Percentiles rank a stretch among this genome's conserved stretches.
These are phyloP conservation scores for Tenthredo amoena DNA, from an alignment of 2,888 invertebrate species.

Conservation along the genomic window DNA sequence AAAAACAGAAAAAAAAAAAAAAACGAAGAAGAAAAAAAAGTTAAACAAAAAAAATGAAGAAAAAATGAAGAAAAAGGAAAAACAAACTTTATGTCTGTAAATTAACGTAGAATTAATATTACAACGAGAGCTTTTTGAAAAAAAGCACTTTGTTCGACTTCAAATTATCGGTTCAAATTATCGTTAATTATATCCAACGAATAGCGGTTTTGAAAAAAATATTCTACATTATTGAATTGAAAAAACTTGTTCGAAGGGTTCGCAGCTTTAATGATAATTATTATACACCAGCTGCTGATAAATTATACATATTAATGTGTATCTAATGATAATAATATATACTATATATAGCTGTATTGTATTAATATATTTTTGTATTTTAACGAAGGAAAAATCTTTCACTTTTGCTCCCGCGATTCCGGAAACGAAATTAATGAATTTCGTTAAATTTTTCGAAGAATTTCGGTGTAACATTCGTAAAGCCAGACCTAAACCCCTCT, in stretches of 20 bases:
- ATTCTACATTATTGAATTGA: neutral
- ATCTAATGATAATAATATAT: neutral
- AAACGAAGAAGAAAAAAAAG: neutral
- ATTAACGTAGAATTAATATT: neutral
- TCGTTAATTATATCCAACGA: neutral
- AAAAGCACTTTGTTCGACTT: neutral
- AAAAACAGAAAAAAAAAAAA: conserved; percentile 1
- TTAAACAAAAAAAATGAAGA: neutral
- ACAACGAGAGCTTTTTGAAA: neutral
- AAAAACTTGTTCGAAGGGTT: neutral
- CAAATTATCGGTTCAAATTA: neutral
- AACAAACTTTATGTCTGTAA: neutral
- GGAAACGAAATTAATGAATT: neutral
- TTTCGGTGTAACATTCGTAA: neutral
- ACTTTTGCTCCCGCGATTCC: neutral
- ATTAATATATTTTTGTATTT: conserved; percentile 19
- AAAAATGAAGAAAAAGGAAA: neutral
- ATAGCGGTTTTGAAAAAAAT: neutral
- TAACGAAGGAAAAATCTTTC: neutral
- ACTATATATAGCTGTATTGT: neutral
- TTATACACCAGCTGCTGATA: neutral
- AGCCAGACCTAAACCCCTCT: neutral
- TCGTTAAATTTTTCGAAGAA: neutral
- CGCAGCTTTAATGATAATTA: conserved; percentile 24
- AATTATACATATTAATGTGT: neutral